Base-by-base conservation (phyloP, 2,113 vertebrate species). In the Sitta europaea region DNA sequence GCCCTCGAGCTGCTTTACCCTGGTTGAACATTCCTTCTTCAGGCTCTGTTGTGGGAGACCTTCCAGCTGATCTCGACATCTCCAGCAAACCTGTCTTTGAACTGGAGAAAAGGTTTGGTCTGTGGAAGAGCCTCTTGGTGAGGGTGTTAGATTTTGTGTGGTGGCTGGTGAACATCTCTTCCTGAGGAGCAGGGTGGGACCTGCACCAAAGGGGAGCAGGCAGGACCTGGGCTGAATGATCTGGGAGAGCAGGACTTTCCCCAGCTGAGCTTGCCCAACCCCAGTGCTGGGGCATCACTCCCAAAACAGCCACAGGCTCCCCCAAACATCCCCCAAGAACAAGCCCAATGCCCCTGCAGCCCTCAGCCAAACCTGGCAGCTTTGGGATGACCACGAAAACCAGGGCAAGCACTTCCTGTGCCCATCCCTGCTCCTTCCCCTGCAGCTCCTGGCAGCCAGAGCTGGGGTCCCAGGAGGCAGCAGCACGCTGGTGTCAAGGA, bases 401-500 rank as follows among this genome's bases (percentile, higher is more conserved):
- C 86, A 38, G 50, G 67, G 6, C 14, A 13, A 76, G 75, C 66
- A 21, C 55, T 8, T 20, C 42, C 80, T 66, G 38, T 14, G 33
- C 72, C 90, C 23, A 0, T 29, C 48, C 74, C 88, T 4, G 6
- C 81, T 87, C 61, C 70, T 77, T 77, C 29, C 62, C 73, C 77
- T 20, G 6, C 90, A 79, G 88, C 74, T 91, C 70, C 90, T 81
- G 78, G 62, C 90, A 93, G 80, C 6, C 81, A 59, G 53, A 38
- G 31, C 36, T 47, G 0, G 0, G 58, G 66, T 90, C 93, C 84
- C 89, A 27, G 77, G 91, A 87, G 93, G 89, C 53, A 85, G 50
- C 36, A 85, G 62, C 87, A 87, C 88, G 87, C 84, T 78, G 7
- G 0, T 70, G 73, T 85, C 95, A 94, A 97, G 94, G 93, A 85